Evolutionary conservation across 2,888 invertebrate genomes (phyloP).

Genomic region (Drosophila nr. medialis): DNA sequence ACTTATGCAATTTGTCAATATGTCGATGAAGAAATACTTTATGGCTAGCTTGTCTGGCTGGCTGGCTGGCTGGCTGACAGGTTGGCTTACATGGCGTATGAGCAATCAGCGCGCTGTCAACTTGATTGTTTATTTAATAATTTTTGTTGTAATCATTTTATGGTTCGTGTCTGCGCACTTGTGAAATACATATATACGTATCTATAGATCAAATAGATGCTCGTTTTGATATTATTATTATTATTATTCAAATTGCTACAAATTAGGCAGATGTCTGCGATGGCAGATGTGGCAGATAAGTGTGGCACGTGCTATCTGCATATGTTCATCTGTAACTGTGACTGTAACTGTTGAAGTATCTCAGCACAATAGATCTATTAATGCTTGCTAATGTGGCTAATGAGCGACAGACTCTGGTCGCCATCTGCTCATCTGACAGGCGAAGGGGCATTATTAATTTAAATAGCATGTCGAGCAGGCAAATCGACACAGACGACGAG

Average conservation of each 20-base stretch:
- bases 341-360: neutral
- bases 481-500: conserved; percentile 9
- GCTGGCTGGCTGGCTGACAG: neutral
- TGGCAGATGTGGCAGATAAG: neutral
- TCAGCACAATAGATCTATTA: conserved; percentile 31
- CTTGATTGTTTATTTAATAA: conserved; percentile 32
- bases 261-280: conserved; percentile 47
- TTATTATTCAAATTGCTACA: conserved; percentile 48
- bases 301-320: conserved; percentile 26
- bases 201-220: neutral
- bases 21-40: conserved; percentile 41
- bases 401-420: conserved; percentile 31
- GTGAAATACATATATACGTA: neutral
- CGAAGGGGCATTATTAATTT: conserved; percentile 70
- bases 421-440: conserved; percentile 31
- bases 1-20: conserved; percentile 58
- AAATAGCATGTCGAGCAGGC: conserved; percentile 57
- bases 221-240: conserved; percentile 8
- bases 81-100: conserved; percentile 27
- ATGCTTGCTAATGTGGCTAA: conserved; percentile 53
- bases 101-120: conserved; percentile 13
- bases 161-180: conserved; percentile 9
- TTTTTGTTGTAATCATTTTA: conserved; percentile 20
- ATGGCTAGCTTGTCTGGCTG: neutral
- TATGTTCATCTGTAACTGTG: neutral